Evolutionary conservation across 2,113 vertebrate genomes (phyloP), one percentile per base, ranked within the genome.

Genomic region (Parus major): DNA sequence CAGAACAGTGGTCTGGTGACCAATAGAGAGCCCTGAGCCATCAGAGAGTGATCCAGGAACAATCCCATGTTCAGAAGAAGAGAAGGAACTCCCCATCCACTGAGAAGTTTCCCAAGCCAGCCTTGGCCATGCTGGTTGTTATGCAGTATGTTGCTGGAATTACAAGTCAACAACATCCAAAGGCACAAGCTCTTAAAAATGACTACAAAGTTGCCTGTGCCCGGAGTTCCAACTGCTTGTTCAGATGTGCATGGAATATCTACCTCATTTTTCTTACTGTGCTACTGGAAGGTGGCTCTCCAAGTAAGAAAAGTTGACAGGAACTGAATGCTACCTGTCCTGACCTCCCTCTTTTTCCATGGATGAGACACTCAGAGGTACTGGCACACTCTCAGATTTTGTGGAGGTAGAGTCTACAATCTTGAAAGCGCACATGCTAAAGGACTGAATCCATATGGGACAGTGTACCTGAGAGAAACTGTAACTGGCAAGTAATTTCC

Each of bases 391-490:
- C 63, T 41, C 35, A 44, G 68, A 41, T 29, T 71, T 59, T 64
- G 29, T 49, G 25, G 11, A 76, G 47, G 35, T 19, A 4, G 31
- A 4, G 31, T 28, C 27, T 64, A 57, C 19, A 29, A 1, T 44
- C n/a, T 31, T 2, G 0, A 44, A 39, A 69, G 18, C 1, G 15
- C 0, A 47, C 28, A 65, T 0, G 0, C 56, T 52, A 2, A 75
- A 93, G 33, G 24, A 63, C 33, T 44, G 18, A 63, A 68, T 5
- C 8, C 8, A 20, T 8, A n/a, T 2, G 2, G 47, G 27, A 55
- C 65, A 85, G 47, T 0, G 0, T 9, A 42, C 7, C 39, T 52
- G 39, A 19, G 55, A 91, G 19, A 75, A 90, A 71, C 0, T 33
- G 12, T 36, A 55, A 80, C 8, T 35, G 20, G 9, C 10, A 81